Percentiles rank a stretch among this genome's conserved stretches.
Evolutionary conservation across 1,140 invertebrate genomes (phyloP).

Genomic region (Cotesia typhae): DNA sequence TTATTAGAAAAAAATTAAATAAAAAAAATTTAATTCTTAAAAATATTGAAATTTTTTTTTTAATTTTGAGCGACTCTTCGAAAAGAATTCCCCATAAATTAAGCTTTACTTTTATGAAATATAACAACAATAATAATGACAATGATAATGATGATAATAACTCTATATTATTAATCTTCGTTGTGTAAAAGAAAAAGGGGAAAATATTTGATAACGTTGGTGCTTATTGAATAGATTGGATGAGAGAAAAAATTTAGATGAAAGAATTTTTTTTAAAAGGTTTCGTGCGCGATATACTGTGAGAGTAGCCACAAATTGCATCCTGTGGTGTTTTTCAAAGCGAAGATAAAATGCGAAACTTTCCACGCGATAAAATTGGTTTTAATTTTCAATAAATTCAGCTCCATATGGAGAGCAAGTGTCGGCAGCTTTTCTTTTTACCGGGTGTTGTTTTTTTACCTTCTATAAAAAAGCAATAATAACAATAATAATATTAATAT

Average conservation of each 20-base stretch:
- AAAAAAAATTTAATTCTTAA: too few species aligned
- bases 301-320: slow-evolving; percentile 26
- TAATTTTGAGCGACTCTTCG: background rate
- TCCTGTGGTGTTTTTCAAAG: slow-evolving; percentile 35
- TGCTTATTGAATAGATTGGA: background rate
- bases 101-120: too few species aligned
- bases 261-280: slow-evolving; percentile 6
- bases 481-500: background rate
- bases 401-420: slow-evolving; percentile 33
- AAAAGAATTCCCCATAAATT: too few species aligned
- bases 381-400: slow-evolving; percentile 61
- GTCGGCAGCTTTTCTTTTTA: background rate
- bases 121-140: too few species aligned
- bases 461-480: slow-evolving; percentile 20
- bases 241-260: background rate
- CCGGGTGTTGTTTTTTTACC: background rate
- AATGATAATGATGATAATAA: too few species aligned
- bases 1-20: too few species aligned
- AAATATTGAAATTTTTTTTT: background rate
- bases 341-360: slow-evolving; percentile 57
- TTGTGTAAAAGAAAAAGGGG: background rate
- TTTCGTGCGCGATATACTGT: background rate
- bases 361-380: slow-evolving; percentile 59
- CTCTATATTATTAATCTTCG: too few species aligned
- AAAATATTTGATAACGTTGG: background rate